Evolutionary conservation across 2,888 invertebrate species (phyloP).

Genomic region (Limnephilus auricula): DNA sequence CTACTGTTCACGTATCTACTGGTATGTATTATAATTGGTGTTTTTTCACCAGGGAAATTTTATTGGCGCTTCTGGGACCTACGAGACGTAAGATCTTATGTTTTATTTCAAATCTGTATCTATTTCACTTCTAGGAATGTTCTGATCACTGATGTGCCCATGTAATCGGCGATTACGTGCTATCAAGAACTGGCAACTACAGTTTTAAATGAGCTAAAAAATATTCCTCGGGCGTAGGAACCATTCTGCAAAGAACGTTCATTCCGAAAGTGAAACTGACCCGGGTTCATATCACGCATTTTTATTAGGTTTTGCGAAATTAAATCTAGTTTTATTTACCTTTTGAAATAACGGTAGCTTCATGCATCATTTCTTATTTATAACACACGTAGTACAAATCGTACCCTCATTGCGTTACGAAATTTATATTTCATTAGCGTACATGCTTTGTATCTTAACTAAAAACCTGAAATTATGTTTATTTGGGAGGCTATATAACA

Average conservation of each 20-base stretch:
- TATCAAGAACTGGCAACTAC: not conserved
- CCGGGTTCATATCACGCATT: conserved; percentile 2
- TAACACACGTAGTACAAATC: not conserved
- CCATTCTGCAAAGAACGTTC: not conserved
- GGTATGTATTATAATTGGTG: too few relatives aligned
- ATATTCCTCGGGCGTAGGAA: conserved; percentile 21
- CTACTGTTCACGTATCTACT: too few relatives aligned
- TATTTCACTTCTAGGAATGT: not conserved
- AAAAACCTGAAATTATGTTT: not conserved
- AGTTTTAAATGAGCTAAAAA: not conserved
- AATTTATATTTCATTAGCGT: not conserved
- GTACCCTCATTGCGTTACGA: not conserved
- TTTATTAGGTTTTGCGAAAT: not conserved
- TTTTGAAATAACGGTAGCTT: not conserved
- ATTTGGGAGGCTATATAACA: not conserved
- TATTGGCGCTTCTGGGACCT: not conserved
- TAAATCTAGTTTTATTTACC: not conserved
- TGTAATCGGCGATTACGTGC: not conserved
- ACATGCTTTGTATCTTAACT: not conserved
- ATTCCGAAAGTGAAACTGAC: conserved; percentile 32
- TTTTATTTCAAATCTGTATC: not conserved
- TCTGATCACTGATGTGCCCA: not conserved
- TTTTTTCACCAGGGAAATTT: not conserved
- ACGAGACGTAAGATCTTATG: not conserved
- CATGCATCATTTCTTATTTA: not conserved